Evolutionary conservation across 2,888 invertebrate genomes (phyloP), one percentile per base, ranked within the genome.

Genomic region (Aleiodes leptofemur): DNA sequence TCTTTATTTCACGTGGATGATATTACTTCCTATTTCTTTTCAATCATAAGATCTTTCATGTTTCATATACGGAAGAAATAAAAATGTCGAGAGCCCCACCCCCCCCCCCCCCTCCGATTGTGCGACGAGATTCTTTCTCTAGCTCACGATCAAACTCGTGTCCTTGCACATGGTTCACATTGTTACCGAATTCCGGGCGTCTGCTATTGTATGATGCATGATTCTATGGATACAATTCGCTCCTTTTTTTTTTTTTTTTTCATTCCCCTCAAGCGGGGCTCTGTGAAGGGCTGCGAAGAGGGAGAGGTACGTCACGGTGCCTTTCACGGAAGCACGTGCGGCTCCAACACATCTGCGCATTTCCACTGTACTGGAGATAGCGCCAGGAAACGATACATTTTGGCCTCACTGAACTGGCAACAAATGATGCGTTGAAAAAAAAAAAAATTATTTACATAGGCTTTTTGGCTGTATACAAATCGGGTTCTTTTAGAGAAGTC

Each of bases 241-340:
- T 38, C 48, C 61, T 34, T 34, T 6, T 34, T 6, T 55, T 34
- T 6, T 34, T 6, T 55, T 23, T 34, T 38, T 4, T 69, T 7
- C 51, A 68, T 48, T 6, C 64, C 61, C 64, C 64, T 43, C 48
- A 43, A 43, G 61, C n/a, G 14, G 50, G 9, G n/a, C n/a, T 66
- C 16, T 14, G 31, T 14, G 50, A 59, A 48, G 55, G 23, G 34
- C 48, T 31, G 29, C 11, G 57, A 66, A 48, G 57, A 31, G 14
- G n/a, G 29, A n/a, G 43, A 11, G 48, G 50, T 9, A 16, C 16
- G 64, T 72, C 72, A 72, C 53, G 55, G 53, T 55, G 50, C 50
- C 48, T 64, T 69, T 69, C 69, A 59, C 43, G 13, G 11, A 51
- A 69, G 69, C 74, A 74, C 74, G 74, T 74, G 74, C 69, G 64